Evolutionary conservation across 1,140 invertebrate genomes (phyloP).

Genomic region (Ganaspis sp.): DNA sequence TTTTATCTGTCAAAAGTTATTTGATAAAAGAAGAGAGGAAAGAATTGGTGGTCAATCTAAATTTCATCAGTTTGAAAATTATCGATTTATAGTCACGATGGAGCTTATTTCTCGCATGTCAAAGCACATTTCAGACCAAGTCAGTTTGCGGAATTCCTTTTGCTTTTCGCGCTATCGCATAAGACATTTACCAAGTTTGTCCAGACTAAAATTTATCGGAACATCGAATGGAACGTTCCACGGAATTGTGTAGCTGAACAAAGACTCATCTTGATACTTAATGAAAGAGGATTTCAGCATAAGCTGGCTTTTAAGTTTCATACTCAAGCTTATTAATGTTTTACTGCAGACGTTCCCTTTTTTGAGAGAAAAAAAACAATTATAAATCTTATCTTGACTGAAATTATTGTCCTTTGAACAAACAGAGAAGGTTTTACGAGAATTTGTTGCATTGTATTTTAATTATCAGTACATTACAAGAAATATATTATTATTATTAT

Average conservation of each 20-base stretch:
- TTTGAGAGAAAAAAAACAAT: neutral
- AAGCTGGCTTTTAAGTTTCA: slow-evolving; percentile 12
- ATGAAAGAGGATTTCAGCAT: slow-evolving; percentile 11
- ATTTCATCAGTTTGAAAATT: neutral
- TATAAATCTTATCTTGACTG: neutral
- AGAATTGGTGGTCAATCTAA: neutral
- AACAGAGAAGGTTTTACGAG: no score
- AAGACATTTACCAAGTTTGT: slow-evolving; percentile 14
- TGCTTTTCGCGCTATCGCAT: neutral
- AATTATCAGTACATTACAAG: no score
- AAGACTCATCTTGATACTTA: slow-evolving; percentile 14
- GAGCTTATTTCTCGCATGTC: slow-evolving; percentile 26
- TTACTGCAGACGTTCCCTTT: neutral
- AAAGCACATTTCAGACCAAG: slow-evolving; percentile 25
- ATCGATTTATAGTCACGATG: slow-evolving; percentile 1
- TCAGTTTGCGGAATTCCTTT: slow-evolving; percentile 14
- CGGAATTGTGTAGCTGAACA: slow-evolving; percentile 12
- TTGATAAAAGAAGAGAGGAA: neutral
- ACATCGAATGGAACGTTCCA: neutral
- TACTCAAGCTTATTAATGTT: slow-evolving; percentile 9
- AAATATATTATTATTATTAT: no score
- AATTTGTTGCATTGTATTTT: no score
- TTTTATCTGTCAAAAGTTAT: neutral
- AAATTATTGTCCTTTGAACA: neutral
- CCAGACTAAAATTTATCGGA: neutral